Evolutionary conservation across 1,140 invertebrate species (phyloP), one percentile per base, ranked within the genome.

Genomic region (Euborellia annulipes): DNA sequence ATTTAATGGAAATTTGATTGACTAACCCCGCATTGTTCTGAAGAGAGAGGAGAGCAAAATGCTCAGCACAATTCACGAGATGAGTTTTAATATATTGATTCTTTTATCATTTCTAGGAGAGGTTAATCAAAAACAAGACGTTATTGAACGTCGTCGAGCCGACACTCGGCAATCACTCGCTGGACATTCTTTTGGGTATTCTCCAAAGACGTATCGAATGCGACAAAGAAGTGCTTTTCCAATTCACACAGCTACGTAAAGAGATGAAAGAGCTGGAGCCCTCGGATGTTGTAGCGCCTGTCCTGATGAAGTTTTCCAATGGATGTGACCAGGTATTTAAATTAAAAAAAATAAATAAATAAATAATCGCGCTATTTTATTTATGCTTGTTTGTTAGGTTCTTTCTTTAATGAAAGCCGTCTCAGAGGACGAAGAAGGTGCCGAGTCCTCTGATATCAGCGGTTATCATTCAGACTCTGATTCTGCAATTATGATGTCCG

Each of bases 61-160:
- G n/a, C n/a, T n/a, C n/a, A n/a, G n/a, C n/a, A n/a, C n/a, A n/a
- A n/a, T n/a, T n/a, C n/a, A n/a, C n/a, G n/a, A n/a, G n/a, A n/a
- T n/a, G n/a, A n/a, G n/a, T n/a, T n/a, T n/a, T n/a, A n/a, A n/a
- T n/a, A n/a, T n/a, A n/a, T n/a, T n/a, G n/a, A n/a, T n/a, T n/a
- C n/a, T n/a, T n/a, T n/a, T n/a, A n/a, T n/a, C n/a, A n/a, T n/a
- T n/a, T 75, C 38, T 86, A 94, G 61, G 79, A 87, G 49, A 65
- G 89, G 3, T 68, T 94, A 14, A 92, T 92, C 53, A 88, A 91
- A 63, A 94, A 93, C 64, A 89, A 90, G 62, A 85, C 82, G 0
- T 63, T 93, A 18, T 65, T 91, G 37, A 91, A 89, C 51, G 79
- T 85, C 23, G 67, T 92, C 37, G 87, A 93, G 59, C 73, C 73